Conservation (phyloP, 2,797 vertebrate genomes). For the Loris lydekkerianus region DNA sequence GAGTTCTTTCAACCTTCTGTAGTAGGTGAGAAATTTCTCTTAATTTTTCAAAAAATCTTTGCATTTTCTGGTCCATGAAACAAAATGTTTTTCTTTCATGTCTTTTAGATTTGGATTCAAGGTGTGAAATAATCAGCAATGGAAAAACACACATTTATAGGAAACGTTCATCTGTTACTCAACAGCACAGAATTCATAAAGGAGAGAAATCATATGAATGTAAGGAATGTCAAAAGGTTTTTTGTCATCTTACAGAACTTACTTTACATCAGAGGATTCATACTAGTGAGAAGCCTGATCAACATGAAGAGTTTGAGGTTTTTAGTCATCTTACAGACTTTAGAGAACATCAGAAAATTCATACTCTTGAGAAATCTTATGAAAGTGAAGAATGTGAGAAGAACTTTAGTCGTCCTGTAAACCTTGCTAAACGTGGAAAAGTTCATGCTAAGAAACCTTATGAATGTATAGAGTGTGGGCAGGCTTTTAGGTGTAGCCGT, state of each 20-base stretch:
- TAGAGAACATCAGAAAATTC: neutral
- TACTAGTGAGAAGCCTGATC: neutral
- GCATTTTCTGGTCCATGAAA: neutral
- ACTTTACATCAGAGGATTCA: neutral
- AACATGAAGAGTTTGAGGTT: neutral
- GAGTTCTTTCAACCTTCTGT: neutral
- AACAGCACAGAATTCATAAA: neutral
- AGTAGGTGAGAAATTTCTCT: neutral
- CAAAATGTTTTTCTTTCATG: neutral
- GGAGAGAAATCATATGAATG: neutral
- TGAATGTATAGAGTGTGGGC: conserved; percentile 31
- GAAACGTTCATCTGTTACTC: neutral
- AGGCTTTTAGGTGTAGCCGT: conserved; percentile 52
- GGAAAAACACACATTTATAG: neutral
- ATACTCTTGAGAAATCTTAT: neutral
- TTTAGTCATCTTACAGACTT: neutral
- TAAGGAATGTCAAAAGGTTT: neutral
- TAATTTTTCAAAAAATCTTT: neutral
- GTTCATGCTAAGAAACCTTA: conserved; percentile 34
- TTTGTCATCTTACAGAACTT: neutral
- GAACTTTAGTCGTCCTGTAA: conserved; percentile 14
- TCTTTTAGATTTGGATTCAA: neutral
- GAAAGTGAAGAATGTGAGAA: conserved; percentile 53
- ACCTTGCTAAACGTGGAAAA: conserved; percentile 39
- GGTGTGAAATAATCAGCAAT: neutral